Conservation (phyloP, 2,888 invertebrate species). For the Podotricha telesiphe region DNA sequence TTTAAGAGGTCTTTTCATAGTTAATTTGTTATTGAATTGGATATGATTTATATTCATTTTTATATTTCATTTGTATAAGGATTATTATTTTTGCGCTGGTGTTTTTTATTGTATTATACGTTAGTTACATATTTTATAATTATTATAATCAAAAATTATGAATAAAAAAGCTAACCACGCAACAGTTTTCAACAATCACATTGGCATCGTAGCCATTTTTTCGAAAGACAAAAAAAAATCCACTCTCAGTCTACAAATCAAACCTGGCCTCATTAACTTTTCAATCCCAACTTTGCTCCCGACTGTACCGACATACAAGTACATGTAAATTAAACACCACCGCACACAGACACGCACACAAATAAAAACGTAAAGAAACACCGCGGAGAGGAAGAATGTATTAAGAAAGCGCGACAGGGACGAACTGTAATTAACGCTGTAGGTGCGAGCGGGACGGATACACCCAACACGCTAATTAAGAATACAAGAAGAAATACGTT, state of each 20-base stretch:
- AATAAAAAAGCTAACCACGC: no score
- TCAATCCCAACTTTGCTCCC: conserved; percentile 33
- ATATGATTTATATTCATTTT: no score
- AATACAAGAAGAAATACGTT: conserved; percentile 87
- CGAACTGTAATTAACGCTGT: conserved; percentile 76
- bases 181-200: no score
- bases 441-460: conserved; percentile 70
- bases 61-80: no score
- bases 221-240: no score
- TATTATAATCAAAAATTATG: no score
- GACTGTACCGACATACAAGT: conserved; percentile 80
- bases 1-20: no score
- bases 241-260: not conserved
- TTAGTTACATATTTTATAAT: no score
- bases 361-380: conserved; percentile 84
- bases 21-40: no score
- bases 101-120: no score
- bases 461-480: conserved; percentile 86
- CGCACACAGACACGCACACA: conserved; percentile 83
- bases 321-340: conserved; percentile 83
- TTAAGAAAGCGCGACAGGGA: conserved; percentile 84
- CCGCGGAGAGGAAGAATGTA: conserved; percentile 84
- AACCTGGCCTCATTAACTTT: conserved; percentile 30
- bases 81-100: no score
- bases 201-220: no score